Base-by-base conservation (phyloP, 1,140 invertebrate genomes). In the Chrysopa pallens region DNA sequence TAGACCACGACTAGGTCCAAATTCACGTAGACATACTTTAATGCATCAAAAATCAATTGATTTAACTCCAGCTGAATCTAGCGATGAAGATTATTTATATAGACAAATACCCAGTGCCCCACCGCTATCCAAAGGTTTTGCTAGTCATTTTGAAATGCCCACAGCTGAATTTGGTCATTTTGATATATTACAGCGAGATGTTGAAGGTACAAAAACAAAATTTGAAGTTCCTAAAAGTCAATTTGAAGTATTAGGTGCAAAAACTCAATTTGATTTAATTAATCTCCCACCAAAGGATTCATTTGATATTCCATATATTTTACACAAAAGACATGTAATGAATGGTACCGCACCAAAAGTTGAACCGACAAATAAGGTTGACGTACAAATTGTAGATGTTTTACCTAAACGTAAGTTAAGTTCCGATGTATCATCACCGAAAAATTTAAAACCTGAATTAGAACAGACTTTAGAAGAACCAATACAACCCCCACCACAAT, bases 41-140 rank as follows among this genome's bases (percentile, higher is more conserved):
- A 84, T 80, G 70, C 83, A 86, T 59, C 84, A 86, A 50, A 86
- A 86, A 55, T 85, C 81, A 0, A 84, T 88, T 46, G 84, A 86
- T 54, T 60, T 85, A 6, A 84, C 83, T 8, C 81, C 82, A 1
- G 79, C 80, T 0, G 82, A 84, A 58, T 80, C 79, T 1, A 82
- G 80, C 27, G 80, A 84, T 52, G 80, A 83, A 56, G 80, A 84
- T 52, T 77, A 77, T 47, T 70, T 78, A 31, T 77, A 76, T 48
- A 71, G 74, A 42, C 75, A 78, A 60, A 77, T 77, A 48, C 75
- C 75, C 0, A 77, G 74, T 50, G 74, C 74, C 29, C 74, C 75
- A 0, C 74, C 77, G 0, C 73, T 82, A 27, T 70, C 64, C 8
- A 68, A 70, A 42, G 62, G 58, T 29, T 51, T 54, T 23, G 52